Evolutionary conservation across 2,797 vertebrate species (phyloP).

Genomic region (Chaunax sp.): DNA sequence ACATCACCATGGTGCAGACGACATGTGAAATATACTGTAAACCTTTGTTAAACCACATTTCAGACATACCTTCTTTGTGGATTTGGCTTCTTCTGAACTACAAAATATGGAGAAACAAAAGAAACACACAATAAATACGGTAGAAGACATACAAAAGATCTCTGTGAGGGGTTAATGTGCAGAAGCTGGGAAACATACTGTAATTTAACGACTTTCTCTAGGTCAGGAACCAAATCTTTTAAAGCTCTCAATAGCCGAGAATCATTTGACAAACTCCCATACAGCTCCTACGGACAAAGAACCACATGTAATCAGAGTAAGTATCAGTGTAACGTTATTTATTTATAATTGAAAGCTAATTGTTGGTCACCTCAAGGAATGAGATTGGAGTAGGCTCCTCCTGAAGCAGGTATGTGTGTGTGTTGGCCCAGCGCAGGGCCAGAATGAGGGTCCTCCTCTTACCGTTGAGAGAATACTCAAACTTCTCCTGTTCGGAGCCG

Average conservation of each 20-base stretch:
- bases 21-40: background rate
- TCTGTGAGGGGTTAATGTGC: background rate
- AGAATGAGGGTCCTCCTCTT: constrained; percentile 92
- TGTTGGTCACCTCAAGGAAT: constrained; percentile 90
- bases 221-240: constrained; percentile 92
- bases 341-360: constrained; percentile 10
- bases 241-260: constrained; percentile 89
- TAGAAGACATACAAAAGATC: background rate
- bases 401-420: constrained; percentile 90
- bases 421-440: constrained; percentile 91
- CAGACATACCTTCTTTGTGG: constrained; percentile 87
- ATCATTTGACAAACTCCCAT: constrained; percentile 93
- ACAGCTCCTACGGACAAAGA: constrained; percentile 88
- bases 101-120: constrained; percentile 52
- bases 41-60: background rate
- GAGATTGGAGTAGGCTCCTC: constrained; percentile 92
- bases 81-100: constrained; percentile 92
- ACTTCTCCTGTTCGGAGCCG: constrained; percentile 94
- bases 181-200: constrained; percentile 84
- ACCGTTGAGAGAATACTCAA: constrained; percentile 92
- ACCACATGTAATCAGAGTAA: rapidly evolving
- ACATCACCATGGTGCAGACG: background rate
- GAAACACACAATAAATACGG: background rate
- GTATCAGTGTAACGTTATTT: background rate
- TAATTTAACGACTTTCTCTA: constrained; percentile 94